A percentile compares a stretch with the other conserved stretches of the same genome.
These are phyloP conservation scores for Drosophila prostipennis DNA, from an alignment of 2,888 invertebrate genomes.

Conservation along the genomic window DNA sequence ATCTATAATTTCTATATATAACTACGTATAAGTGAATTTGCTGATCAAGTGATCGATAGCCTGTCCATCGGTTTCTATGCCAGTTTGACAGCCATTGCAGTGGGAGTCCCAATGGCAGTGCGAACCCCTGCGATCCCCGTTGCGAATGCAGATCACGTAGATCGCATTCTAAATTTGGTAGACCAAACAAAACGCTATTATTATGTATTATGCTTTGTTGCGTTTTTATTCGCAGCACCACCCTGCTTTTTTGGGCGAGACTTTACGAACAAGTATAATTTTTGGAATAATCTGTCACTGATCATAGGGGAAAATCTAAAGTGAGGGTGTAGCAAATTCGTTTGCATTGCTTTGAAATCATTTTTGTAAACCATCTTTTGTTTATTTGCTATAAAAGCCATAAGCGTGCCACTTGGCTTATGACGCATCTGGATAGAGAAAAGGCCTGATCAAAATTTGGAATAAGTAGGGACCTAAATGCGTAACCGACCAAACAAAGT, in stretches of 20 bases:
- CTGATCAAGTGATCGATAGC: conserved; percentile 56
- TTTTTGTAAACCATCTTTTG: conserved; percentile 29
- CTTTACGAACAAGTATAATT: neutral
- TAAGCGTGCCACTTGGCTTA: conserved; percentile 68
- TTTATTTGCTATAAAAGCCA: conserved; percentile 48
- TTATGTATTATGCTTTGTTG: conserved; percentile 64
- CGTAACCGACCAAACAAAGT: conserved; percentile 46
- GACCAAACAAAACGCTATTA: conserved; percentile 64
- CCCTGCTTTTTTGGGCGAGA: conserved; percentile 35
- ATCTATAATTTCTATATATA: conserved; percentile 32
- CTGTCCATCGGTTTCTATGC: conserved; percentile 45
- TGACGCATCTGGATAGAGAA: conserved; percentile 46
- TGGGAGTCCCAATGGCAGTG: conserved; percentile 37
- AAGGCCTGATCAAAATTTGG: conserved; percentile 39
- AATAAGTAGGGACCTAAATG: conserved; percentile 14
- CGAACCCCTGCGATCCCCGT: conserved; percentile 13
- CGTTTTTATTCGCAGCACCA: conserved; percentile 46
- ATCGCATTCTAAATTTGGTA: conserved; percentile 67
- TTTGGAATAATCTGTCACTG: conserved; percentile 7
- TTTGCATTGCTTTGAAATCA: conserved; percentile 9
- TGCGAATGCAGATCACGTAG: conserved; percentile 65
- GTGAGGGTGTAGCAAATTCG: conserved; percentile 50
- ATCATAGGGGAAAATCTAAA: neutral
- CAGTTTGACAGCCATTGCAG: conserved; percentile 52
- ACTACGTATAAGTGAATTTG: conserved; percentile 27